phyloP scores from a whole-genome alignment of 2,797 vertebrate genomes.

The Phalloptychus januarius region DNA sequence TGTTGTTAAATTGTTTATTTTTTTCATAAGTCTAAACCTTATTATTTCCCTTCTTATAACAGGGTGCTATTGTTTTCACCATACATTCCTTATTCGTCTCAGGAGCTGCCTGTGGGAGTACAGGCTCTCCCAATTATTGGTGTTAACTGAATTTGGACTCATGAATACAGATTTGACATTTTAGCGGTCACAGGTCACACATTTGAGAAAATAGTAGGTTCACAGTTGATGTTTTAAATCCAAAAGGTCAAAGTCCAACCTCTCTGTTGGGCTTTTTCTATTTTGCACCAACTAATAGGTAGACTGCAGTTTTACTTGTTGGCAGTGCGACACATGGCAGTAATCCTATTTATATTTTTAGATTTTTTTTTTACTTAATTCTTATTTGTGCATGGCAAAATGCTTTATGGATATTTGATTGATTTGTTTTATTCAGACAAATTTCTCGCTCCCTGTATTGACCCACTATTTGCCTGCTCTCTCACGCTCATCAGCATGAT shows the following conservation, averaged over 20 bases:
- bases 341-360: constrained; percentile 18
- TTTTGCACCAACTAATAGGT: not conserved
- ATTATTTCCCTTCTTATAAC: not conserved
- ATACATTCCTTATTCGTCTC: not conserved
- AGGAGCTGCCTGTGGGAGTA: not conserved
- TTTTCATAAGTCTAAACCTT: not conserved
- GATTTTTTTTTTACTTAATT: constrained; percentile 23
- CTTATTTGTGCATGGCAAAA: constrained; percentile 53
- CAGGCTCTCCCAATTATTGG: not conserved
- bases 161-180: not conserved
- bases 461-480: constrained; percentile 50
- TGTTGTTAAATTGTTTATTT: not conserved
- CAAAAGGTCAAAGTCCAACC: not conserved
- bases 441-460: constrained; percentile 44
- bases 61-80: not conserved
- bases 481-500: constrained; percentile 65
- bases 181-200: constrained; percentile 1
- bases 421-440: constrained; percentile 73
- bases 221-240: not conserved
- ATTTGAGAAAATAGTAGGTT: not conserved
- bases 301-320: not conserved
- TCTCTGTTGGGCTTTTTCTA: not conserved
- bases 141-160: not conserved
- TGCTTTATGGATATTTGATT: constrained; percentile 79
- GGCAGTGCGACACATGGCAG: constrained; percentile 12